Evolutionary conservation across 2,113 vertebrate genomes (phyloP), one percentile per base, ranked within the genome.

Genomic region (Corythornis vintsioides): DNA sequence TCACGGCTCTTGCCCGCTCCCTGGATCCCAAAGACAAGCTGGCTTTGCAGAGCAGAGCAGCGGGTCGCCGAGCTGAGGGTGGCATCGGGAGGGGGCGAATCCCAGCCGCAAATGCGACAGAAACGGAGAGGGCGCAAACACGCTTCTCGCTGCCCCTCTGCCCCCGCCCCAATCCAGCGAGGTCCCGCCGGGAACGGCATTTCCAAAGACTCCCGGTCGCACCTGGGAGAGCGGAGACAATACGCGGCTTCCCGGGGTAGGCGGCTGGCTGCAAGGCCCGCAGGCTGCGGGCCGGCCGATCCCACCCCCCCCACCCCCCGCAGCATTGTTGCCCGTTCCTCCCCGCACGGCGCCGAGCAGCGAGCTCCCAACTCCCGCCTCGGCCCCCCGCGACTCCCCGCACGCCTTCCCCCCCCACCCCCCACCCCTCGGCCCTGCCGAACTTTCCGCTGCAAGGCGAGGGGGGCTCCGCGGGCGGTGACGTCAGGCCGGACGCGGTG

Each of bases 1-100:
- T 3, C 1, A 2, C 2, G 24, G 35, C 16, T 25, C 15, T 24
- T 2, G 26, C 3, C 70, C 3, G 45, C 40, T 24, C 33, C 56
- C 72, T 4, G 47, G 6, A 47, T 15, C 83, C 31, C 78, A 5
- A 3, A 76, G 0, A 59, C 67, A 16, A 10, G 25, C 28, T 0
- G n/a, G 74, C 5, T 7, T 22, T 67, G 6, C 21, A 14, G 13
- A 5, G 42, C 3, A 26, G 6, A 33, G 13, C 42, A 25, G 40
- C 9, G 7, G 50, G 25, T 33, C 25, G 35, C 53, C 55, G 5
- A n/a, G 56, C n/a, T 6, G 26, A 26, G 16, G 57, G 38, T 6
- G 69, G 29, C 48, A 73, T 1, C 6, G 38, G n/a, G 15, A 11
- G 29, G 33, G 40, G 20, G 11, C 1, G 11, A 38, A 74, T 63